Evolutionary conservation across 1,140 invertebrate species (phyloP).

Genomic region (Trichogramma pretiosum): DNA sequence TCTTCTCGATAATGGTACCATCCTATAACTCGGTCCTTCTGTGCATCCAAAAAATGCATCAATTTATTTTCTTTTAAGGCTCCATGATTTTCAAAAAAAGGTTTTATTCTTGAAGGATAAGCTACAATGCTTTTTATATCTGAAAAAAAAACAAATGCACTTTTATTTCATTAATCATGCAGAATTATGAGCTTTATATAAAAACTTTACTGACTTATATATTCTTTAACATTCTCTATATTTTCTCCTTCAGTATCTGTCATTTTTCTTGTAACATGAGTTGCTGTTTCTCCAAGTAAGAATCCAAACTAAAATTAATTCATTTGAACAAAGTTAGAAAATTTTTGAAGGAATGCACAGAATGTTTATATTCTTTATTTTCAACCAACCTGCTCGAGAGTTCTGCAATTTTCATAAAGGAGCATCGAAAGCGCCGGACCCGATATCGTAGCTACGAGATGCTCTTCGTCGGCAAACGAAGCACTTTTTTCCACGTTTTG

Average conservation of each 20-base stretch:
- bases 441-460: slow-evolving; percentile 38
- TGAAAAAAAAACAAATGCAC: slow-evolving; percentile 21
- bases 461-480: slow-evolving; percentile 35
- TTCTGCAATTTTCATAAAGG: slow-evolving; percentile 54
- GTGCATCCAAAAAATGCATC: slow-evolving; percentile 42
- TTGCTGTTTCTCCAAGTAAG: slow-evolving; percentile 51
- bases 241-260: slow-evolving; percentile 53
- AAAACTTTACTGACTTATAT: slow-evolving; percentile 44
- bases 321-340: neutral
- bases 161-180: neutral
- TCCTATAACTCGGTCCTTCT: slow-evolving; percentile 50
- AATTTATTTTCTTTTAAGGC: slow-evolving; percentile 47
- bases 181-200: neutral
- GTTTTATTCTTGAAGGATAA: slow-evolving; percentile 40
- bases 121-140: slow-evolving; percentile 51
- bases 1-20: slow-evolving; percentile 55
- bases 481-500: too few species aligned
- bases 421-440: slow-evolving; percentile 55
- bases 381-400: slow-evolving; percentile 45
- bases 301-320: slow-evolving; percentile 51
- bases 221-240: slow-evolving; percentile 47
- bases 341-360: too few species aligned
- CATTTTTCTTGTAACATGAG: slow-evolving; percentile 54
- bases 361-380: neutral
- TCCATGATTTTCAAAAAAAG: slow-evolving; percentile 49